These are phyloP conservation scores for Agrochola lychnidis DNA, from an alignment of 2,888 invertebrate species.

Conservation along the genomic window DNA sequence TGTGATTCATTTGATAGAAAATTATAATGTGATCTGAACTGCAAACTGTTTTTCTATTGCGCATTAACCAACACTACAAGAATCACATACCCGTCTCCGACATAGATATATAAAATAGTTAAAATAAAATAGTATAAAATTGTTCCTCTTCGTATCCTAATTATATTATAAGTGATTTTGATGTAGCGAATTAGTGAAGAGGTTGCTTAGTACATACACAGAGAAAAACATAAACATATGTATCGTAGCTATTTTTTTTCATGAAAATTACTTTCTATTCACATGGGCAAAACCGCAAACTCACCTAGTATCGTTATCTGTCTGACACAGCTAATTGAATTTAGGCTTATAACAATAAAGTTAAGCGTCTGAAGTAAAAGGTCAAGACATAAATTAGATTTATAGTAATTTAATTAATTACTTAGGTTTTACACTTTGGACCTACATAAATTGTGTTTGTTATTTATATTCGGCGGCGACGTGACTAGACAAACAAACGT, in stretches of 20 bases:
- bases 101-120: no score
- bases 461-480: slow-evolving; percentile 75
- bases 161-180: no score
- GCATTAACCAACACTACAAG: no score
- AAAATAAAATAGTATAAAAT: background rate
- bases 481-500: slow-evolving; percentile 78
- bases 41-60: no score
- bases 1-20: no score
- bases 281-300: background rate
- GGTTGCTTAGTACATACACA: no score
- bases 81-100: no score
- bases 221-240: background rate
- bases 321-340: slow-evolving; percentile 31
- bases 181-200: background rate
- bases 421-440: slow-evolving; percentile 66
- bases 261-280: background rate
- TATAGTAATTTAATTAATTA: slow-evolving; percentile 67
- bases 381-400: slow-evolving; percentile 55
- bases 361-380: slow-evolving; percentile 47
- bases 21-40: no score
- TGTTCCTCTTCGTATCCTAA: background rate
- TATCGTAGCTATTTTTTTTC: background rate
- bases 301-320: background rate
- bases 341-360: slow-evolving; percentile 31
- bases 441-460: slow-evolving; percentile 71